Evolutionary conservation across 2,888 invertebrate species (phyloP).

Genomic region (Epsilonema sp.): DNA sequence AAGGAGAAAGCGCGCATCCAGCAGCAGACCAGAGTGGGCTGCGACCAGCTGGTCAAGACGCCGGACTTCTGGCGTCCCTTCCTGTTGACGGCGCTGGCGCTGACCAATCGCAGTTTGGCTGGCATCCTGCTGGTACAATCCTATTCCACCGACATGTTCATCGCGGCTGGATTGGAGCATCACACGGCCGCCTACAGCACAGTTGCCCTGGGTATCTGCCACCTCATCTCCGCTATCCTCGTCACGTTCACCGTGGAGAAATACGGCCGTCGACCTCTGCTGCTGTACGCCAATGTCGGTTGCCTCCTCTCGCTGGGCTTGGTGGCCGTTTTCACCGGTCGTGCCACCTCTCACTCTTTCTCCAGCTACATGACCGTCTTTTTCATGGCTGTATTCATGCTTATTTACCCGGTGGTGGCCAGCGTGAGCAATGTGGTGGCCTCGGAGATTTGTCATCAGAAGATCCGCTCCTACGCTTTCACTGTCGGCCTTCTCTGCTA

Average conservation of each 20-base stretch:
- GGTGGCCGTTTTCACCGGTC: neutral
- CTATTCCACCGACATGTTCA: slow-evolving; percentile 6
- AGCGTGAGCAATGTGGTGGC: slow-evolving; percentile 4
- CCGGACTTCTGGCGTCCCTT: neutral
- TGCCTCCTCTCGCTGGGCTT: neutral
- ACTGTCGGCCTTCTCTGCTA: slow-evolving; percentile 3
- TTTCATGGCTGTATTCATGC: slow-evolving; percentile 1
- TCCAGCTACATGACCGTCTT: neutral
- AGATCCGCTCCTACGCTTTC: too few species aligned
- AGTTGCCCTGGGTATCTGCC: slow-evolving; percentile 5
- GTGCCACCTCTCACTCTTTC: neutral
- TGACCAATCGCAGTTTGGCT: slow-evolving; percentile 5
- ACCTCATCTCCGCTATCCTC: neutral
- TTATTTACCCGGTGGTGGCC: slow-evolving; percentile 3
- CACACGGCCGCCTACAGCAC: neutral
- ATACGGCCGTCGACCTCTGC: neutral
- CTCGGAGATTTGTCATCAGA: slow-evolving; percentile 5
- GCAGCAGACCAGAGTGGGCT: too few species aligned
- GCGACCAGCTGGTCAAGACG: neutral
- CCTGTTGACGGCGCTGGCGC: neutral
- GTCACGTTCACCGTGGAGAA: slow-evolving; percentile 2
- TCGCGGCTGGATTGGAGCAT: neutral
- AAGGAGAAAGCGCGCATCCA: neutral
- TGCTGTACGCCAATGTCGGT: slow-evolving; percentile 3
- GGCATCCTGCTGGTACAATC: slow-evolving; percentile 4